Base-by-base conservation (phyloP, 2,888 invertebrate genomes). In the Apantesis nais region DNA sequence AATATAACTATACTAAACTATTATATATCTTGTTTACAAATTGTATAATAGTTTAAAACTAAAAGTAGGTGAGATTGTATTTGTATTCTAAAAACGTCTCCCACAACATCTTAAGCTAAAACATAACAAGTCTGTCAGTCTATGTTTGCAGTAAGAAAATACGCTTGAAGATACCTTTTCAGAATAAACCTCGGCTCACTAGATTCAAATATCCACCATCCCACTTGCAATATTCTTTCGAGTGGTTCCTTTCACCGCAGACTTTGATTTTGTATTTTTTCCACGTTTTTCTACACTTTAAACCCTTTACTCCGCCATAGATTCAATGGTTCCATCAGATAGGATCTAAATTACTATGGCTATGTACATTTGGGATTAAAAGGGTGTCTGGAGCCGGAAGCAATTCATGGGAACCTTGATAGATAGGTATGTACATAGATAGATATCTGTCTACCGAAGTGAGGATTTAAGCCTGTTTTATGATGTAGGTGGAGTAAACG, bases 291-390 rank as follows among this genome's bases (percentile, higher is more conserved):
- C 82, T 85, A 88, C 90, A 90, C 91, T 91, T 90, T 86, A 84
- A 83, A 79, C 89, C 87, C 90, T 85, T 89, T 83, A 86, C 85
- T 79, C 79, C 80, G 76, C 83, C 86, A 86, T 85, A 88, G 88
- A 92, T 89, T 90, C 91, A 91, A 91, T 90, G 91, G 88, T 83
- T 81, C 88, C 87, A 88, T 86, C 85, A 86, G 93, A 93, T 93
- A 92, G 88, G 88, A 92, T 93, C 93, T 93, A 92, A 93, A 93
- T 93, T 92, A 92, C 92, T 87, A 84, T 86, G 88, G 90, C 87
- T 90, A 88, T 91, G 91, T 90, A 90, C 93, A 92, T 92, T 88
- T 89, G 88, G 90, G 92, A 92, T 92, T 92, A 92, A 93, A 93
- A 88, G 92, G 93, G 92, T 91, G 93, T 94, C 93, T 93, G 93